These are phyloP conservation scores for Andrena marginata DNA, from an alignment of 2,888 invertebrate species.

Conservation along the genomic window DNA sequence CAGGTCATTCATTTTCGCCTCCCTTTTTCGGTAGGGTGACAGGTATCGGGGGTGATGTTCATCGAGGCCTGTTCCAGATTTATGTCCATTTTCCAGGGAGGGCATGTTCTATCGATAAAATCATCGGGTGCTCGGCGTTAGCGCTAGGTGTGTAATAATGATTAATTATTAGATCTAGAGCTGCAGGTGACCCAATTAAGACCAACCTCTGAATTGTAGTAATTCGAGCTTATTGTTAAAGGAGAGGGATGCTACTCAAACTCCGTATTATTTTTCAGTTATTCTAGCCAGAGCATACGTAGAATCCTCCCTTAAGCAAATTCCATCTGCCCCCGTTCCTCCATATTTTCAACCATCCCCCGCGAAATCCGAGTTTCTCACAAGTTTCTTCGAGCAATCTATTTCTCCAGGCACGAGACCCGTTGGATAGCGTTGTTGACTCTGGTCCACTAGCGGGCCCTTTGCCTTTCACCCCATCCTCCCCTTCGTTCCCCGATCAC, in stretches of 20 bases:
- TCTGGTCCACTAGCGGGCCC: slow-evolving; percentile 4
- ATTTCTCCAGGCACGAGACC: neutral
- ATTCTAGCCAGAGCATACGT: too few relatives aligned
- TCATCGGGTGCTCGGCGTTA: neutral
- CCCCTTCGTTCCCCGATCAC: neutral
- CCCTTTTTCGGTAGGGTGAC: neutral
- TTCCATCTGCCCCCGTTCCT: neutral
- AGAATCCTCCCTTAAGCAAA: too few relatives aligned
- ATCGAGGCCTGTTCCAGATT: neutral
- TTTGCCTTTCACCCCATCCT: neutral
- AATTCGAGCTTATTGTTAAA: too few relatives aligned
- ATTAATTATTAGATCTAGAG: too few relatives aligned
- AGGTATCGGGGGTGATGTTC: neutral
- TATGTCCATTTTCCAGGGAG: neutral
- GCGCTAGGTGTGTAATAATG: too few relatives aligned
- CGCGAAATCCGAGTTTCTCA: neutral
- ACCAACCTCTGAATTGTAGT: too few relatives aligned
- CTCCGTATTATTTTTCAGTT: too few relatives aligned
- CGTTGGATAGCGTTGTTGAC: neutral
- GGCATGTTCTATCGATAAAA: neutral
- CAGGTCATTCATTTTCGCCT: neutral
- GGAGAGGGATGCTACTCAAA: too few relatives aligned
- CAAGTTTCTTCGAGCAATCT: neutral
- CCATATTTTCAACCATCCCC: neutral
- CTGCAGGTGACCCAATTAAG: too few relatives aligned